A percentile compares a stretch with the other conserved stretches of the same genome.
Conservation (phyloP, 37 sponge, comb jelly and placozoan genomes). For the Ephydatia muelleri region DNA sequence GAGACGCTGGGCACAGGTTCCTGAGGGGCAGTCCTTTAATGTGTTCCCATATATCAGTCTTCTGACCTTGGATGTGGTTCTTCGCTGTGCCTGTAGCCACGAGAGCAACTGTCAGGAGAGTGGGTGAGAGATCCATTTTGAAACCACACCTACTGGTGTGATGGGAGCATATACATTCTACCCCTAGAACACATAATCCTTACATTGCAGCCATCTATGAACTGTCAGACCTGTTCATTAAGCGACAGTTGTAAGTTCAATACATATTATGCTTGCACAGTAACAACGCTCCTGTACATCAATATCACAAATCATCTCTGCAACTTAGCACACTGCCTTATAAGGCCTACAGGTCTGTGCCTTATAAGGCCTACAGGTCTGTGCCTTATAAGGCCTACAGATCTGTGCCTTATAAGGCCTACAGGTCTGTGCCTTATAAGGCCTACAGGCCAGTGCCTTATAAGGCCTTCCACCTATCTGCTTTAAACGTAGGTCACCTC, state of each 20-base stretch:
- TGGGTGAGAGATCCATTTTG: slow-evolving; percentile 27
- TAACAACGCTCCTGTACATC: no score
- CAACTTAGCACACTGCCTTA: no score
- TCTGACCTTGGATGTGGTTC: slow-evolving; percentile 86
- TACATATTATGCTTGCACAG: no score
- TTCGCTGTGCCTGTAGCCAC: slow-evolving; percentile 75
- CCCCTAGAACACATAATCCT: slow-evolving; percentile 34
- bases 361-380: no score
- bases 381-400: no score
- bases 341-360: no score
- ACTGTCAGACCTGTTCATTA: slow-evolving; percentile 21
- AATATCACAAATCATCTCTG: no score
- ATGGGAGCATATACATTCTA: not conserved
- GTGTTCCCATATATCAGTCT: slow-evolving; percentile 69
- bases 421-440: no score
- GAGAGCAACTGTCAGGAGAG: slow-evolving; percentile 80
- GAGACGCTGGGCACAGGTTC: slow-evolving; percentile 33
- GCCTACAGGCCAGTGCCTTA: no score
- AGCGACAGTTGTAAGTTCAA: slow-evolving; percentile 42
- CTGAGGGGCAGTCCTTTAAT: slow-evolving; percentile 50
- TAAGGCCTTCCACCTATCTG: no score
- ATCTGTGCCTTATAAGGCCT: no score
- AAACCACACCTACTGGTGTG: not conserved
- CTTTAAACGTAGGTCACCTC: no score
- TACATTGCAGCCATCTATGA: slow-evolving; percentile 54